These are phyloP conservation scores for Drosophila serrata DNA, from an alignment of 1,140 invertebrate genomes.

Conservation along the genomic window DNA sequence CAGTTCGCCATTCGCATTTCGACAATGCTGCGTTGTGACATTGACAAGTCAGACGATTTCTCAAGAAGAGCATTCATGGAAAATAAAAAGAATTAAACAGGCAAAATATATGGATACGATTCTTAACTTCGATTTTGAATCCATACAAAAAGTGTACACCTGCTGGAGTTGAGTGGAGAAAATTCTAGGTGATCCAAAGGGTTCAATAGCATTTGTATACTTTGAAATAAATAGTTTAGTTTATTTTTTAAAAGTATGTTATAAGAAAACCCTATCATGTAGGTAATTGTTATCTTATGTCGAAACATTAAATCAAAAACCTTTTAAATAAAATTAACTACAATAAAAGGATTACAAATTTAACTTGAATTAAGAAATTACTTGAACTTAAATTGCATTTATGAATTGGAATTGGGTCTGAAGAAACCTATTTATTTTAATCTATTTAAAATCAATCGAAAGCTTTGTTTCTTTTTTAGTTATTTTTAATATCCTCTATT, in stretches of 20 bases:
- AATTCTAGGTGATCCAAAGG: not conserved
- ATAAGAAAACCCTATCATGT: no score
- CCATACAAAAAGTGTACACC: not conserved
- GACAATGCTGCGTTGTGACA: conserved; percentile 41
- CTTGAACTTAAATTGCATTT: no score
- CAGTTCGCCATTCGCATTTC: conserved; percentile 26
- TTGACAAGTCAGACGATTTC: conserved; percentile 74
- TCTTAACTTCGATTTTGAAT: not conserved
- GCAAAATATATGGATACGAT: conserved; percentile 1
- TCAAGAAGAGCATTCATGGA: conserved; percentile 45
- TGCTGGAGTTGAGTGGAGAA: not conserved
- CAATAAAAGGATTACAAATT: no score
- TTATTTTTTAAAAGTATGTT: not conserved
- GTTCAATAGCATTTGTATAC: not conserved
- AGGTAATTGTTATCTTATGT: not conserved
- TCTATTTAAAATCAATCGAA: no score
- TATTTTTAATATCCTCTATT: no score
- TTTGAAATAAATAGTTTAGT: not conserved
- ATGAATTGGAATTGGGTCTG: no score
- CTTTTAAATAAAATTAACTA: not conserved
- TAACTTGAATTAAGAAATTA: no score
- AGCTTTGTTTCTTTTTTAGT: no score
- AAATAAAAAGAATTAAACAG: conserved; percentile 20
- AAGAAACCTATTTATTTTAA: no score
- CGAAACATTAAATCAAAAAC: not conserved